These are phyloP conservation scores for Selene dorsalis DNA, from an alignment of 2,797 vertebrate genomes.

Conservation along the genomic window DNA sequence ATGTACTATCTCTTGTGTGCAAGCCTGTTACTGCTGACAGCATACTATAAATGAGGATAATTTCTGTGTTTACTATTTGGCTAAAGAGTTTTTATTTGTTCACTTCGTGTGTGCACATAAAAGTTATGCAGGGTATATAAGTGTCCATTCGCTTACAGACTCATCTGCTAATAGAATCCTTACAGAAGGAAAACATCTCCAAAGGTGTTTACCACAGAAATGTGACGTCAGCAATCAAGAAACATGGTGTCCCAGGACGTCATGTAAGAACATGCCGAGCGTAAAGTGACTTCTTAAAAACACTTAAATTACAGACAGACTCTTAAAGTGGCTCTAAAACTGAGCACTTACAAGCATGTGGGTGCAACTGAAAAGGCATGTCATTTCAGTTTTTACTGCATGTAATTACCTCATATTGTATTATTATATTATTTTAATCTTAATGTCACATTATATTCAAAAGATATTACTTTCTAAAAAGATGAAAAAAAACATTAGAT, in stretches of 20 bases:
- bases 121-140: background rate
- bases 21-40: background rate
- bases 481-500: background rate
- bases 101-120: background rate
- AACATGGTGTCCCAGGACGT: slow-evolving; percentile 29
- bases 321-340: background rate
- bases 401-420: background rate
- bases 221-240: slow-evolving; percentile 24
- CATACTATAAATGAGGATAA: background rate
- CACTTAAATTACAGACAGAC: slow-evolving; percentile 8
- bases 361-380: background rate
- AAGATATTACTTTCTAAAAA: background rate
- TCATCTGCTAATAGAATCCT: slow-evolving; percentile 45
- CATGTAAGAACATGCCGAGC: slow-evolving; percentile 12
- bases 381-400: background rate
- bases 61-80: background rate
- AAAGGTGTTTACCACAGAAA: slow-evolving; percentile 47
- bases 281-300: slow-evolving; percentile 9
- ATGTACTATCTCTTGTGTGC: background rate
- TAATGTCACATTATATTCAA: background rate
- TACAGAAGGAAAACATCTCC: slow-evolving; percentile 16
- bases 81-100: background rate
- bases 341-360: background rate
- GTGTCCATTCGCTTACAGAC: slow-evolving; percentile 4
- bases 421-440: background rate